These are phyloP conservation scores for Capra hircus DNA, from an alignment of 2,113 vertebrate species.

Conservation along the genomic window DNA sequence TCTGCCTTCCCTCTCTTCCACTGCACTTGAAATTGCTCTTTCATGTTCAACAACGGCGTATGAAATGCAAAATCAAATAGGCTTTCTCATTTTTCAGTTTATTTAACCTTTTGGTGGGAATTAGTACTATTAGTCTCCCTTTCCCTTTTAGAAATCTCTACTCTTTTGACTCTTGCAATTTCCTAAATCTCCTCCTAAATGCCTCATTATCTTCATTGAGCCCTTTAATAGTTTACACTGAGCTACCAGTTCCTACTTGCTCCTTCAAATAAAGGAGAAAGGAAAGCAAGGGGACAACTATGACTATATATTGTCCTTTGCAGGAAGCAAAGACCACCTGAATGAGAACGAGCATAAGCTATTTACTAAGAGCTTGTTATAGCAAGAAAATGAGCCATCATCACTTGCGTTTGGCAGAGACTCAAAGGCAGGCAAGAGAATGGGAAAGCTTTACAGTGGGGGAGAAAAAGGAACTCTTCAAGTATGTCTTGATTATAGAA, in stretches of 20 bases:
- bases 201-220: background rate
- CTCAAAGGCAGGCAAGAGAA: background rate
- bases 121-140: background rate
- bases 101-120: background rate
- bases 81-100: background rate
- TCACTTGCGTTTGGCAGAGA: background rate
- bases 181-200: background rate
- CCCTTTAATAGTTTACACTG: background rate
- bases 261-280: background rate
- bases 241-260: background rate
- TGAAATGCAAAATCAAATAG: background rate
- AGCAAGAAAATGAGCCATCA: background rate
- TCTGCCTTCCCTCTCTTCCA: background rate
- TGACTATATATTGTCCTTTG: background rate
- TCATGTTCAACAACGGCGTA: background rate
- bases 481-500: background rate
- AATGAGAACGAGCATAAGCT: background rate
- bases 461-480: background rate
- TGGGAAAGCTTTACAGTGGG: background rate
- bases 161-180: background rate
- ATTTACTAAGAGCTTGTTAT: background rate
- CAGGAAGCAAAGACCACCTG: background rate
- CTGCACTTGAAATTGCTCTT: background rate
- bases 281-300: background rate
- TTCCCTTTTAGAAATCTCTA: background rate